Base-by-base conservation (phyloP, 35 echinoderm and acorn worm genomes). In the Apostichopus californicus region DNA sequence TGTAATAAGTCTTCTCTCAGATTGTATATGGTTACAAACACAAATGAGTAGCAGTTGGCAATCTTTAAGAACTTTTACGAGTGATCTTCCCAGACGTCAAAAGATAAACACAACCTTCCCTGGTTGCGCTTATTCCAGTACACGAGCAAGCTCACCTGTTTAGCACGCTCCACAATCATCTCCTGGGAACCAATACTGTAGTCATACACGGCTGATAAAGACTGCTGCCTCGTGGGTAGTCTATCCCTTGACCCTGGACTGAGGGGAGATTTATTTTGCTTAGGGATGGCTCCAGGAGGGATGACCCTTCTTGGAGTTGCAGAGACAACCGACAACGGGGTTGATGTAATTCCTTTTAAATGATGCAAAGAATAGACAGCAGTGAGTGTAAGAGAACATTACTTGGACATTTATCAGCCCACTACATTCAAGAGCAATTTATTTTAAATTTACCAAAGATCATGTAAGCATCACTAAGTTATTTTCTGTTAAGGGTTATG, bases 161-260 rank as follows among this genome's bases (percentile, higher is more conserved):
- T 99, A 20, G 97, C 97, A 56, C 95, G 87, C 73, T 99, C 97
- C 20, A 99, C 97, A n/a, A 99, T 99, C 95, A 96, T 96, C 77
- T 99, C 97, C 90, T 99, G 97, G 55, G 97, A 94, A 18, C 95
- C 97, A n/a, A 99, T 99, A 11, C 93, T 96, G 88, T 94, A 94
- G 90, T 99, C 95, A 59, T 99, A 96, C 54, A 96, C 93, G 17
- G 95, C 97, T n/a, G 93, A 96, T 28, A 96, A 65, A 5, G 95
- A 93, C 34, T 94, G 95, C 71, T 94, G 95, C 79, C 95, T 94
- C 15, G 95, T 96, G 8, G 88, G 90, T 77, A 94, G 77, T 66
- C 93, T 86, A 23, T 94, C 85, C 63, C 83, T 91, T 58, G 89
- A 58, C 3, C 56, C 53, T 0, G 93, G 88, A 5, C 93, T 91